Conservation (phyloP, 30 jellyfish, hydroid and myxozoan genomes). For the Aurelia sp. region DNA sequence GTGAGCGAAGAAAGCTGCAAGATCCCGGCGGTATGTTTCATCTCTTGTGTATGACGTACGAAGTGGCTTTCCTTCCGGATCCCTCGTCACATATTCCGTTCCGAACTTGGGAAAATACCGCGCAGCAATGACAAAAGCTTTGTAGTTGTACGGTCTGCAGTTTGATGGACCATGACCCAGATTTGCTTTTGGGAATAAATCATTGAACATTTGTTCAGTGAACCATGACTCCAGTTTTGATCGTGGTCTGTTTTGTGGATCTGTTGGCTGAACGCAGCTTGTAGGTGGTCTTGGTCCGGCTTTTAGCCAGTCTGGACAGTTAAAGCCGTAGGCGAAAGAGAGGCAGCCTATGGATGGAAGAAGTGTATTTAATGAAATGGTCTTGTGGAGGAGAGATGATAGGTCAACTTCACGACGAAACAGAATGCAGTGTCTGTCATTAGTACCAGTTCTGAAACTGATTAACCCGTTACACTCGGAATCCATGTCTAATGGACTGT, state of each 20-base stretch:
- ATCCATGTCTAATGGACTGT: no score
- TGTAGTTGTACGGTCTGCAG: conserved; percentile 92
- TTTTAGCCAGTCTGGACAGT: conserved; percentile 85
- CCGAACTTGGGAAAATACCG: conserved; percentile 95
- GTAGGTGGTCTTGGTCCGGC: conserved; percentile 84
- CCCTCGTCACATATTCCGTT: conserved; percentile 75
- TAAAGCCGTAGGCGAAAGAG: conserved; percentile 48
- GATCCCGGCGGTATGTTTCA: conserved; percentile 85
- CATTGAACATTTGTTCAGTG: conserved; percentile 81
- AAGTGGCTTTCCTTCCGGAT: conserved; percentile 68
- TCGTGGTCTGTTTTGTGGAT: conserved; percentile 84
- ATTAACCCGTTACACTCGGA: no score
- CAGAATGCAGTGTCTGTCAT: no score
- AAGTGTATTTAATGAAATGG: no score
- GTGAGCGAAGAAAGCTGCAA: conserved; percentile 94
- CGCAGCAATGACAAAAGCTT: conserved; percentile 90
- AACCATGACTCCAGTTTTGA: conserved; percentile 88
- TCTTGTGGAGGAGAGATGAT: no score
- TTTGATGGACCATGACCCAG: conserved; percentile 90
- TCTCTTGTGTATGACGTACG: conserved; percentile 63
- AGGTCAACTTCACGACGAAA: no score
- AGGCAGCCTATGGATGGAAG: conserved; percentile 16
- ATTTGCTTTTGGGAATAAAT: conserved; percentile 89
- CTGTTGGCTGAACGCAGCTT: conserved; percentile 81
- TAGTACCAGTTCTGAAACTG: no score